phyloP scores from a whole-genome alignment of 2,113 vertebrate species.

The Albula glossodonta region DNA sequence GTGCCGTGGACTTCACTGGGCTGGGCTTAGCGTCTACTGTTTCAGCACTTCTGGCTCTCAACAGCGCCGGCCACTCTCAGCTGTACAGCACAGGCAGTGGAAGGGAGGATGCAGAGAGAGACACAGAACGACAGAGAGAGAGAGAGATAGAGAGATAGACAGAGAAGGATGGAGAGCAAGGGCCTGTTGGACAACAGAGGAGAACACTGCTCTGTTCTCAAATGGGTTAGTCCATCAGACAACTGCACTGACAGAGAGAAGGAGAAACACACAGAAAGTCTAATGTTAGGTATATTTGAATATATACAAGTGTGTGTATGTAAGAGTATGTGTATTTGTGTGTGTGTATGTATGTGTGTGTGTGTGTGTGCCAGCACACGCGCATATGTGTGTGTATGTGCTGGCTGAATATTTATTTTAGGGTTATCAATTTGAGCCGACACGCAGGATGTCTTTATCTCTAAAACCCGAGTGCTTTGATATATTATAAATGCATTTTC shows the following conservation, averaged over 20 bases:
- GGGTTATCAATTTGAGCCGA: not conserved
- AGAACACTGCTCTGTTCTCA: too few relatives aligned
- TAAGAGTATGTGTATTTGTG: slow-evolving; percentile 8
- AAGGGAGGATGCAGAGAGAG: not conserved
- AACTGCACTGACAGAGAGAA: not conserved
- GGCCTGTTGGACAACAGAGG: too few relatives aligned
- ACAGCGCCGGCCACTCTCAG: not conserved
- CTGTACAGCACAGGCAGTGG: not conserved
- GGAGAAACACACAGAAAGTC: too few relatives aligned
- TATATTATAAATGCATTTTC: slow-evolving; percentile 8
- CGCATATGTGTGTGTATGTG: not conserved
- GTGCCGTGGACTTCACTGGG: slow-evolving; percentile 23
- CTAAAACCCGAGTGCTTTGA: not conserved
- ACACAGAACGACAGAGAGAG: not conserved
- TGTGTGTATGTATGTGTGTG: slow-evolving; percentile 17
- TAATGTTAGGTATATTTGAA: not conserved
- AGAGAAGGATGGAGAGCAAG: too few relatives aligned
- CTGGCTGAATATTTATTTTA: not conserved
- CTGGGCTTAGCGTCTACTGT: not conserved
- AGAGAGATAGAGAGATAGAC: not conserved
- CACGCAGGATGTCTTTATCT: slow-evolving; percentile 19
- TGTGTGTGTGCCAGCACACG: not conserved
- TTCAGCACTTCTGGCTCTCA: not conserved
- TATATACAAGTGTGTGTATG: not conserved
- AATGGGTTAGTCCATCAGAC: too few relatives aligned